These are phyloP conservation scores for Tilapia sparmanii DNA, from an alignment of 2,113 vertebrate genomes.

Conservation along the genomic window DNA sequence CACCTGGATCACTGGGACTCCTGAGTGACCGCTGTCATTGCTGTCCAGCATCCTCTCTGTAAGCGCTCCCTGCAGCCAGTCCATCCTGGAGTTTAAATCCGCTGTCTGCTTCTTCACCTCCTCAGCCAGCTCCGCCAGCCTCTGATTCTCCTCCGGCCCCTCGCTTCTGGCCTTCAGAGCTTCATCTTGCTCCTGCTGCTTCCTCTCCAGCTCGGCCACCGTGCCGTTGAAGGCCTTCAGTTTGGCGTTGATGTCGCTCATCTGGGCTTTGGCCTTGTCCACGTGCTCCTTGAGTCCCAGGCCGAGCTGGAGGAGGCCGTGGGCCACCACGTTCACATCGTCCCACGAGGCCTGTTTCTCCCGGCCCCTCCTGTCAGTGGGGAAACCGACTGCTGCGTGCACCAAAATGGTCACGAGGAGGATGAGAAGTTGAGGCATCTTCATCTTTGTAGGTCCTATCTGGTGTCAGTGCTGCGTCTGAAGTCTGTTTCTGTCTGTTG, in stretches of 20 bases:
- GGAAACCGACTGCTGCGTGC: conserved; percentile 25
- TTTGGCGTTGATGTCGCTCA: conserved; percentile 75
- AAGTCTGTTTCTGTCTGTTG: conserved; percentile 1
- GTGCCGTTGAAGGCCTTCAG: conserved; percentile 74
- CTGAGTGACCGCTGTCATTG: conserved; percentile 22
- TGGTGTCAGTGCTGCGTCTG: not conserved
- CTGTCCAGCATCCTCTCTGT: not conserved
- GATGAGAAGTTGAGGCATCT: conserved; percentile 4
- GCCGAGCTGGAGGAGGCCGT: conserved; percentile 92
- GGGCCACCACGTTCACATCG: conserved; percentile 87
- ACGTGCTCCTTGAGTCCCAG: conserved; percentile 90
- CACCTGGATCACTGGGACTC: conserved; percentile 56
- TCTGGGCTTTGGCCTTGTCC: conserved; percentile 80
- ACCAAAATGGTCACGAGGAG: conserved; percentile 37
- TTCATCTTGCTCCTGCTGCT: conserved; percentile 51
- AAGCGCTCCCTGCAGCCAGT: conserved; percentile 62
- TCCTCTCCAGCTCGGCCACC: conserved; percentile 61
- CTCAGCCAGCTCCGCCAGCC: conserved; percentile 47
- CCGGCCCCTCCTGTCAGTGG: conserved; percentile 39
- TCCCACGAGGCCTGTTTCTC: conserved; percentile 85
- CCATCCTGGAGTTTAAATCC: conserved; percentile 56
- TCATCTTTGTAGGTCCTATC: conserved; percentile 39
- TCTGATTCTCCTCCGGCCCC: conserved; percentile 44
- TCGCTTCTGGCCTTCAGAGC: conserved; percentile 21
- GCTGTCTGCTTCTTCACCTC: conserved; percentile 57